A percentile compares a stretch with the other conserved stretches of the same genome.
Conservation (phyloP, 64 coral and sea anemone species). For the Porites australiensis region DNA sequence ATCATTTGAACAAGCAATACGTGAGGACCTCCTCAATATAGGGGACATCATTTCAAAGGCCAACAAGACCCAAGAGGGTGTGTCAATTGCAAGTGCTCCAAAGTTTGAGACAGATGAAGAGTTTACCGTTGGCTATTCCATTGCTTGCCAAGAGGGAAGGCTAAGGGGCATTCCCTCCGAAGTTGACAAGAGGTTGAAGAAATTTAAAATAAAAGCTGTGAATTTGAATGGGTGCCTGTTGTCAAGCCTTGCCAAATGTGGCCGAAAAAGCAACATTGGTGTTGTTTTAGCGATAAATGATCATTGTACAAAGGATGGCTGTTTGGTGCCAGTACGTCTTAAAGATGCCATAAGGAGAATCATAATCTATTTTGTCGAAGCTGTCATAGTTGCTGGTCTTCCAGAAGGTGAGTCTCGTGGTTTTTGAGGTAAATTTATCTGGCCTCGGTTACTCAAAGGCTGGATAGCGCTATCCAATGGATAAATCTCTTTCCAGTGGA, state of each 20-base stretch:
- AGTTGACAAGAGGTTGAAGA: background rate
- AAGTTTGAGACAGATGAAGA: background rate
- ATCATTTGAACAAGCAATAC: constrained; percentile 12
- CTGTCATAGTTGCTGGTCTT: constrained; percentile 58
- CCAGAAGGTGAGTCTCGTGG: constrained; percentile 39
- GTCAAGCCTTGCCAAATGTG: background rate
- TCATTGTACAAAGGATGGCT: background rate
- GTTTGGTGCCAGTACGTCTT: background rate
- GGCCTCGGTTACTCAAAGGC: no score
- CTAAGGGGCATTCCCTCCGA: background rate
- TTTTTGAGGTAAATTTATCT: background rate
- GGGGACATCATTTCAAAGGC: background rate
- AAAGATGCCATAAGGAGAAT: background rate
- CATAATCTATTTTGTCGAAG: constrained; percentile 34
- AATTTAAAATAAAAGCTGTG: background rate
- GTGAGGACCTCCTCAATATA: background rate
- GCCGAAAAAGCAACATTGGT: background rate
- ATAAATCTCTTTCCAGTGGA: no score
- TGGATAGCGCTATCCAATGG: no score
- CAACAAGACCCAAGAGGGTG: background rate
- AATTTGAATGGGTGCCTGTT: constrained; percentile 31
- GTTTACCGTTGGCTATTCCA: background rate
- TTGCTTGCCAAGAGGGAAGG: background rate
- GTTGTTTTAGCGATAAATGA: constrained; percentile 8
- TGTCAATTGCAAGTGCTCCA: background rate